Conservation (phyloP, 2,113 vertebrate genomes). For the Chelonoidis abingdonii region DNA sequence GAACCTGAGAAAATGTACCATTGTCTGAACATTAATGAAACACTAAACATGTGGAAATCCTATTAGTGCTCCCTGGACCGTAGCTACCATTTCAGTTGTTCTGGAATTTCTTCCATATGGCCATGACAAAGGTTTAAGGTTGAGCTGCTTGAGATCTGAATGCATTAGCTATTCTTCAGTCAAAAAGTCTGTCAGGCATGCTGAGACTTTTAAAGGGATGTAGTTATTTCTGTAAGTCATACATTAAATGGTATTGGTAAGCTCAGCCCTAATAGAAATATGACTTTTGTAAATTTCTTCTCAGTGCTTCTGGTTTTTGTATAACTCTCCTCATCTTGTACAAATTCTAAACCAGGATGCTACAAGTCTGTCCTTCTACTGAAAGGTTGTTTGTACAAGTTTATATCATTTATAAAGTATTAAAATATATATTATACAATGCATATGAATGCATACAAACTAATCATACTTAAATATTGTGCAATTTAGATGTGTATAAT, state of each 20-base stretch:
- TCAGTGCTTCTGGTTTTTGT: slow-evolving; percentile 6
- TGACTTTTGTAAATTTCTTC: background rate
- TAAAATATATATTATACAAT: background rate
- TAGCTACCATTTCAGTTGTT: slow-evolving; percentile 60
- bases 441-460: background rate
- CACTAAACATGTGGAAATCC: slow-evolving; percentile 29
- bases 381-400: slow-evolving; percentile 17
- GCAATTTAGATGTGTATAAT: background rate
- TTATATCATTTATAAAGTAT: background rate
- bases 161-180: slow-evolving; percentile 34
- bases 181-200: slow-evolving; percentile 29
- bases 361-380: background rate
- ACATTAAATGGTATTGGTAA: slow-evolving; percentile 8
- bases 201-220: background rate
- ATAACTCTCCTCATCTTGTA: background rate
- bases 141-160: slow-evolving; percentile 37
- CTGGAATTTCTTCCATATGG: slow-evolving; percentile 30
- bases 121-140: slow-evolving; percentile 26
- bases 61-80: background rate
- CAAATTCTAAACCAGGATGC: background rate
- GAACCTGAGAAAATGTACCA: slow-evolving; percentile 4
- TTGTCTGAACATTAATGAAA: slow-evolving; percentile 37
- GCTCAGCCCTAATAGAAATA: background rate
- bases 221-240: slow-evolving; percentile 37
- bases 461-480: background rate